phyloP scores from a whole-genome alignment of 2,113 vertebrate species.

The Centropus bengalensis region DNA sequence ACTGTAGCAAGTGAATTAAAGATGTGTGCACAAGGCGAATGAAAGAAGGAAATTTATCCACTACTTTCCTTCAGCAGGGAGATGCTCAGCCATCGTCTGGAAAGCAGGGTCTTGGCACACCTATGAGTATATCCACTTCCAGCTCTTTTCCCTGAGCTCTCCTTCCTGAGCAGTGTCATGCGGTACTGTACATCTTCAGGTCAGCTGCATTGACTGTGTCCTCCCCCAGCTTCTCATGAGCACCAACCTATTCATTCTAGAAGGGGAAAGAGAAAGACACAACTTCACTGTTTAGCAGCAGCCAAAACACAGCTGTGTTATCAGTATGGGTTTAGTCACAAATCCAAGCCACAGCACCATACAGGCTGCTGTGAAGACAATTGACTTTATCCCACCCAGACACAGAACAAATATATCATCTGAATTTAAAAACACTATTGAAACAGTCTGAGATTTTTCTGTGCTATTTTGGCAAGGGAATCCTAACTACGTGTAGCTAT shows the following conservation, averaged over 20 bases:
- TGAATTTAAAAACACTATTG: not conserved
- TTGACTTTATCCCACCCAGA: not conserved
- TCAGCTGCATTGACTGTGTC: rapidly evolving
- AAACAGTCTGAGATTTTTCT: not conserved
- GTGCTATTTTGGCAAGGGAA: not conserved
- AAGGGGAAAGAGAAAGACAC: too few relatives aligned
- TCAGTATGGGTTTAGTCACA: not conserved
- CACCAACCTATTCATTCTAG: rapidly evolving
- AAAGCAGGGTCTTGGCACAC: not conserved
- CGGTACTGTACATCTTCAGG: not conserved
- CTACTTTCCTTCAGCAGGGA: not conserved
- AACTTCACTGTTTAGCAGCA: not conserved
- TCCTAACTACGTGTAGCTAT: not conserved
- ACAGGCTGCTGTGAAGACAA: not conserved
- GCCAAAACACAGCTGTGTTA: not conserved
- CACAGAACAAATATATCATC: not conserved
- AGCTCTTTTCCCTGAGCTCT: not conserved
- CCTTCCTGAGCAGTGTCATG: not conserved
- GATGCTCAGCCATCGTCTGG: not conserved
- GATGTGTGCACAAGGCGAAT: not conserved
- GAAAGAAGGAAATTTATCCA: not conserved
- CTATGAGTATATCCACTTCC: not conserved
- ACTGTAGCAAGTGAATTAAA: not conserved
- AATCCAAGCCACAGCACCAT: not conserved
- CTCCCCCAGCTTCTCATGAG: not conserved